Base-by-base conservation (phyloP, 2,888 invertebrate species). In the Timandra comae region DNA sequence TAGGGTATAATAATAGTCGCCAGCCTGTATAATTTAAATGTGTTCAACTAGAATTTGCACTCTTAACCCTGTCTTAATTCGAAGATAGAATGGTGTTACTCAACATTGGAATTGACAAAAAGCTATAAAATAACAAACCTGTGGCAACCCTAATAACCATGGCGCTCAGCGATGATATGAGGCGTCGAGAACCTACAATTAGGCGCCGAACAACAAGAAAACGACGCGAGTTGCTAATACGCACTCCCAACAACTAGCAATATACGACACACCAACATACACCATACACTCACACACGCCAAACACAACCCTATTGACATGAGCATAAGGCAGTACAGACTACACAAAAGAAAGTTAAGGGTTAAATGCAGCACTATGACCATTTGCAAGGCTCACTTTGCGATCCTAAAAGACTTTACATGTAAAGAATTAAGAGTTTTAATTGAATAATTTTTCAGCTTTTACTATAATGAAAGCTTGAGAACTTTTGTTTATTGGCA, bases 181-280 rank as follows among this genome's bases (percentile, higher is more conserved):
- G 78, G 82, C 82, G 82, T 79, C 73, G 82, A 76, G 78, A 79
- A 72, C 82, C 84, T 81, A 77, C 82, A 85, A 85, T 85, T 85
- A 85, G 77, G 66, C 57, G 58, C 56, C 53, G 46, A 42, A 63
- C 72, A 78, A 77, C 71, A 76, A 73, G 68, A 76, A 61, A 59
- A 69, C 56, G 56, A 61, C 45, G 43, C 44, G 49, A 55, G 56
- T 59, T 56, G 69, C 72, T 82, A 80, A 82, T 80, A 80, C 70
- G 72, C 74, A 75, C 74, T 74, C 61, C 59, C 59, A 64, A 70
- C 67, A 70, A 63, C 81, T 80, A 80, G 78, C 73, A 30, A 31
- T 70, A 64, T 62, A 56, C 62, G 54, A 49, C 7, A 23, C 30
- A 6, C 16, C 4, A 19, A 25, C 27, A 33, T 29, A 24, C 19